Conservation (phyloP, 30 jellyfish, hydroid and myxozoan species). For the Turritopsis dohrnii region DNA sequence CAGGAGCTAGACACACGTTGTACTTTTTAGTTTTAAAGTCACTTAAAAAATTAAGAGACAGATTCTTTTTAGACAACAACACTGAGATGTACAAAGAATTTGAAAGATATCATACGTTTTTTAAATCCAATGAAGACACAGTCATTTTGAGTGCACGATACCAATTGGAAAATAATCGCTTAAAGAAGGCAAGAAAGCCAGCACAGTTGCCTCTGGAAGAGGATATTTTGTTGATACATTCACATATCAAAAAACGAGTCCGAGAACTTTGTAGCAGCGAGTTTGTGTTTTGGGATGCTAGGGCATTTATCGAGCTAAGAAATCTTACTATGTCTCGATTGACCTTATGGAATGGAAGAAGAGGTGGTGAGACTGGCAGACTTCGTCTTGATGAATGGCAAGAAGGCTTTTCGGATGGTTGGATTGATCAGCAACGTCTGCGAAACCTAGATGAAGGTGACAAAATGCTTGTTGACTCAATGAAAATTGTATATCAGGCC, state of each 20-base stretch:
- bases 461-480: conserved; percentile 7
- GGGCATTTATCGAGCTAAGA: not conserved
- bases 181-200: conserved; percentile 5
- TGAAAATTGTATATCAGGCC: conserved; percentile 1
- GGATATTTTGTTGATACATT: conserved; percentile 9
- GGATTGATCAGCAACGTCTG: conserved; percentile 18
- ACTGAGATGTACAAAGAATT: conserved; percentile 9
- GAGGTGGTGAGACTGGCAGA: conserved; percentile 17
- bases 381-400: conserved; percentile 12
- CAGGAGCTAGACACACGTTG: not conserved
- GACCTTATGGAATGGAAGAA: not conserved
- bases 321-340: not conserved
- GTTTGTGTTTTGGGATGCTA: not conserved
- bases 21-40: not conserved
- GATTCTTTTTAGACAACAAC: not conserved
- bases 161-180: not conserved
- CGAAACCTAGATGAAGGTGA: not conserved
- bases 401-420: conserved; percentile 14
- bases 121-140: conserved; percentile 8
- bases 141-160: conserved; percentile 11
- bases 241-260: not conserved
- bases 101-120: not conserved
- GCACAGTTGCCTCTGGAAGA: conserved; percentile 10
- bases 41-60: not conserved
- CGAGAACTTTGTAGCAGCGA: conserved; percentile 2